These are phyloP conservation scores for Serripes groenlandicus DNA, from an alignment of 2,888 invertebrate genomes.

Conservation along the genomic window DNA sequence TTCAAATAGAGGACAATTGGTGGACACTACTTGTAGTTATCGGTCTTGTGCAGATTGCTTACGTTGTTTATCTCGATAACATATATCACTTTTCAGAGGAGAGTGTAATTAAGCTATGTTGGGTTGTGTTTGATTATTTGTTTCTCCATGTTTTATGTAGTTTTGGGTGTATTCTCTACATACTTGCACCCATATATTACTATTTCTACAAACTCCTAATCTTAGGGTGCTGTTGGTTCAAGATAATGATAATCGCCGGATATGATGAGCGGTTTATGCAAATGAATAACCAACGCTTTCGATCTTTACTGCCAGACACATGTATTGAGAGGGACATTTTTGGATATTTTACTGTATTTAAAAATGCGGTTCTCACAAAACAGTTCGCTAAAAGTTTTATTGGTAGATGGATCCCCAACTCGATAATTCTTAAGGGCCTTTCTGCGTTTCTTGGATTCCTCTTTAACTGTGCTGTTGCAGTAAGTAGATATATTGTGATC, in stretches of 20 bases:
- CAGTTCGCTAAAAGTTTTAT: neutral
- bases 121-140: neutral
- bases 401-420: neutral
- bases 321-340: neutral
- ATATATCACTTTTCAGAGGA: neutral
- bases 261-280: neutral
- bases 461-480: neutral
- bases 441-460: neutral
- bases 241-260: neutral
- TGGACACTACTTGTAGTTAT: neutral
- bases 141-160: neutral
- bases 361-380: neutral
- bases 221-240: neutral
- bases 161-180: neutral
- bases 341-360: neutral
- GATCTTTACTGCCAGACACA: neutral
- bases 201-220: neutral
- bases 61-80: neutral
- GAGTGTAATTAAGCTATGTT: neutral
- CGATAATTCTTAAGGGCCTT: neutral
- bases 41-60: neutral
- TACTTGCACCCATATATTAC: constrained; percentile 1
- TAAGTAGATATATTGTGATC: neutral
- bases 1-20: neutral
- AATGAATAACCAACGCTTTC: neutral